Percentiles rank a stretch among this genome's conserved stretches.
Evolutionary conservation across 2,888 invertebrate genomes (phyloP).

Genomic region (Rhagonycha fulva): DNA sequence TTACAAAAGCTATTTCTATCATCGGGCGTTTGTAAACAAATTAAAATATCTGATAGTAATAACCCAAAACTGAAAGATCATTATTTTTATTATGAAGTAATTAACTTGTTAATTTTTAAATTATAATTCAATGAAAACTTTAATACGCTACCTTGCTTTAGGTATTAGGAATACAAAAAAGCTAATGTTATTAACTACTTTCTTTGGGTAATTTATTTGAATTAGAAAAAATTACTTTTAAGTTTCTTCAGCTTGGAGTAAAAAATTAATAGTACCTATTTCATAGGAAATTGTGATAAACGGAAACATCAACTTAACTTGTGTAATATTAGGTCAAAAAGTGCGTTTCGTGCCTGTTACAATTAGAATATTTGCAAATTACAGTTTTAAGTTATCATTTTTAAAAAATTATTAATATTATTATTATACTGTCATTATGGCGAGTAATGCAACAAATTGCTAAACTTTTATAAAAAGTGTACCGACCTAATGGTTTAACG

Average conservation of each 20-base stretch:
- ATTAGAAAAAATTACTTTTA: neutral
- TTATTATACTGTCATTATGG: neutral
- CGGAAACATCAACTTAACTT: neutral
- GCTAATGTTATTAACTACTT: too few relatives aligned
- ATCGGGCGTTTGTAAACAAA: too few relatives aligned
- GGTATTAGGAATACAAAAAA: too few relatives aligned
- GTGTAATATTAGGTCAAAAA: neutral
- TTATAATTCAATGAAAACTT: too few relatives aligned
- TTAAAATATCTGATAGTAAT: too few relatives aligned
- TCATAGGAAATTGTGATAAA: neutral
- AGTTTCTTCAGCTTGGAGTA: neutral
- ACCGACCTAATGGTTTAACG: neutral
- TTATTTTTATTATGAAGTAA: too few relatives aligned
- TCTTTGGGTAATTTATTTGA: too few relatives aligned
- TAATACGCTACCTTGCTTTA: too few relatives aligned
- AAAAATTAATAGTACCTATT: neutral
- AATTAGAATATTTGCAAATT: neutral
- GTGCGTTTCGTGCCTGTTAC: neutral
- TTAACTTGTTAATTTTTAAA: too few relatives aligned
- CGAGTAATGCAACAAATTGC: neutral
- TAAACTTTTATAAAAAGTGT: neutral
- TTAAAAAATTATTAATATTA: neutral
- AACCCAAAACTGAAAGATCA: too few relatives aligned
- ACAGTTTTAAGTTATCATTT: neutral
- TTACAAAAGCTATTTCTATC: too few relatives aligned